A percentile compares a stretch with the other conserved stretches of the same genome.
phyloP scores from a whole-genome alignment of 2,797 vertebrate species.

The Oreochromis grahami region DNA sequence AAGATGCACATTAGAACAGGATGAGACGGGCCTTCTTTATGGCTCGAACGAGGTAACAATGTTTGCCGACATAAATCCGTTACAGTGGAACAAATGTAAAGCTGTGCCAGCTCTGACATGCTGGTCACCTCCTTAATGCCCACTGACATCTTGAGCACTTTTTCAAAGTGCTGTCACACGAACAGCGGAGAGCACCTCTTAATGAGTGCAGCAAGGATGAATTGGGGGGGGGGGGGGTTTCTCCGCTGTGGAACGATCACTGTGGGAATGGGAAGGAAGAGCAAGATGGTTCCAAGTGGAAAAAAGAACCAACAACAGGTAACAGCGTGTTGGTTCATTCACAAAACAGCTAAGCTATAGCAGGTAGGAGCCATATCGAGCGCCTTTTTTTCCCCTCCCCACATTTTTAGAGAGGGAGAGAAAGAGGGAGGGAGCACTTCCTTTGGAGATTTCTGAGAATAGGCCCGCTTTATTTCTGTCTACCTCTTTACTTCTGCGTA shows the following conservation, averaged over 20 bases:
- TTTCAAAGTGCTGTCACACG: not conserved
- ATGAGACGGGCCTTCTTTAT: not conserved
- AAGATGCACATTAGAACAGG: not conserved
- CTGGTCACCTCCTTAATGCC: not conserved
- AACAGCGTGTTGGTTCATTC: constrained; percentile 14
- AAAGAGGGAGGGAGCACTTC: not conserved
- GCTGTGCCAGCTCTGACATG: not conserved
- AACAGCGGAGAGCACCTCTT: not conserved
- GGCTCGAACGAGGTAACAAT: not conserved
- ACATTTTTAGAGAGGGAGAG: constrained; percentile 16
- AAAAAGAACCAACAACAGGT: constrained; percentile 13
- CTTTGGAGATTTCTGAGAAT: constrained; percentile 51
- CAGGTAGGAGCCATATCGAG: constrained; percentile 2
- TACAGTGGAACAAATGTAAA: not conserved
- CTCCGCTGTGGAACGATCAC: not conserved
- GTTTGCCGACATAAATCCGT: not conserved
- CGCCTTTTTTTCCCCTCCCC: not conserved
- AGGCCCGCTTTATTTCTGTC: constrained; percentile 42
- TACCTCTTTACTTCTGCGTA: not conserved
- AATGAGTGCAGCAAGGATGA: not conserved
- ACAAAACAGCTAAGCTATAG: constrained; percentile 14
- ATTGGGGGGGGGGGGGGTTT: accelerated
- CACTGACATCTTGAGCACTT: not conserved
- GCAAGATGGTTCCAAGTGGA: not conserved
- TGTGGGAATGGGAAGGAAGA: not conserved